Evolutionary conservation across 2,113 vertebrate species (phyloP), one percentile per base, ranked within the genome.

Genomic region (Galeopterus variegatus): DNA sequence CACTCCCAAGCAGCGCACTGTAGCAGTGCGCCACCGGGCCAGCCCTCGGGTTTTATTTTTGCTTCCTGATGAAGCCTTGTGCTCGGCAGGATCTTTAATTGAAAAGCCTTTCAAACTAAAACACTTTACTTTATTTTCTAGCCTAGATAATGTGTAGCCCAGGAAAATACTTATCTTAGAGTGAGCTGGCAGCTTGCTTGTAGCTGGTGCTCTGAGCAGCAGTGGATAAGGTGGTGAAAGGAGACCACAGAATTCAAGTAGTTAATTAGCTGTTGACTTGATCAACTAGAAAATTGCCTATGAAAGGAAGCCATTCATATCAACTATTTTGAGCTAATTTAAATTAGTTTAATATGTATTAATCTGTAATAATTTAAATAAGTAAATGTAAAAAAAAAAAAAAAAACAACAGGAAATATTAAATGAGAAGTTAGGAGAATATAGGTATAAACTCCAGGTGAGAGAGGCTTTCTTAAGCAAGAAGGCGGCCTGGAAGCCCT

Each of bases 101-200:
- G 88, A 97, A 96, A 97, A 94, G 28, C 65, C 93, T 97, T 92
- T 90, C 26, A 90, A 81, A 84, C 60, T 69, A 12, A 94, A 95
- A 48, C 54, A 64, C 58, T 92, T 94, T 54, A 90, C 54, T 97
- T 77, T 82, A 36, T 96, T 90, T 95, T 90, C 79, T 62, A 89
- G 69, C n/a, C 24, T 77, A 54, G 88, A 93, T 67, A 90, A 82
- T 36, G 45, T 33, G 67, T 50, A 86, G 48, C 69, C 31, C 60
- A 60, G 85, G 67, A 88, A 96, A 96, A 70, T 18, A 58, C 41
- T 19, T 70, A 50, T 77, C 62, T 91, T 76, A 5, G 64, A 85
- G 45, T 36, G 85, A 91, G 73, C 81, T 93, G 85, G 86, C 85
- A 80, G 93, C 52, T 56, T 90, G 90, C 93, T 75, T 54, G 8